phyloP scores from a whole-genome alignment of 2,797 vertebrate species.

The Heteromormyrus szaboi region DNA sequence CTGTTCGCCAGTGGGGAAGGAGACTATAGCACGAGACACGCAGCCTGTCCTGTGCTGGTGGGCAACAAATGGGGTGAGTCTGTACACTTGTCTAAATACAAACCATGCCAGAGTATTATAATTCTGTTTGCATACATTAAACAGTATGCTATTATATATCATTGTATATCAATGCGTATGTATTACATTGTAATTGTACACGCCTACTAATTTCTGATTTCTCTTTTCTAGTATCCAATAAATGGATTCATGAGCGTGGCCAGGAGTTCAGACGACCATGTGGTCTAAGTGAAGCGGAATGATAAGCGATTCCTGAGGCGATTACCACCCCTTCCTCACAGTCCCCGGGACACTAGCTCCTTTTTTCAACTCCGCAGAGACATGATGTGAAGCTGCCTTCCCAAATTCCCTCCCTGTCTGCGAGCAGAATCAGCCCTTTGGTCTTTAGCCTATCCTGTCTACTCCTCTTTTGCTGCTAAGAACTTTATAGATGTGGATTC shows the following conservation, averaged over 20 bases:
- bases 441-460: neutral
- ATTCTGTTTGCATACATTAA: neutral
- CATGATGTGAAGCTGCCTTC: neutral
- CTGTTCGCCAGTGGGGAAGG: constrained; percentile 92
- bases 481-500: neutral
- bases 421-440: neutral
- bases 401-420: neutral
- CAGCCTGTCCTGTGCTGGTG: constrained; percentile 92
- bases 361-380: neutral
- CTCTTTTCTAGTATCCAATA: constrained; percentile 81
- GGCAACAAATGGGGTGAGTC: constrained; percentile 97
- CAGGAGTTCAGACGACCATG: constrained; percentile 95
- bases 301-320: constrained; percentile 35
- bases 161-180: neutral
- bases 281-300: constrained; percentile 69
- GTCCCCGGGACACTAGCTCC: neutral
- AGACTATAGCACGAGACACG: constrained; percentile 93
- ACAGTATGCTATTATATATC: neutral
- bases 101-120: neutral
- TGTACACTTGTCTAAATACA: neutral
- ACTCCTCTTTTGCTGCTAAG: neutral
- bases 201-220: neutral
- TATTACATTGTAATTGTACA: neutral
- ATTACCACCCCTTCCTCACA: neutral
- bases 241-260: constrained; percentile 96